phyloP scores from a whole-genome alignment of 2,797 vertebrate species.

The Centropyge bicolor region DNA sequence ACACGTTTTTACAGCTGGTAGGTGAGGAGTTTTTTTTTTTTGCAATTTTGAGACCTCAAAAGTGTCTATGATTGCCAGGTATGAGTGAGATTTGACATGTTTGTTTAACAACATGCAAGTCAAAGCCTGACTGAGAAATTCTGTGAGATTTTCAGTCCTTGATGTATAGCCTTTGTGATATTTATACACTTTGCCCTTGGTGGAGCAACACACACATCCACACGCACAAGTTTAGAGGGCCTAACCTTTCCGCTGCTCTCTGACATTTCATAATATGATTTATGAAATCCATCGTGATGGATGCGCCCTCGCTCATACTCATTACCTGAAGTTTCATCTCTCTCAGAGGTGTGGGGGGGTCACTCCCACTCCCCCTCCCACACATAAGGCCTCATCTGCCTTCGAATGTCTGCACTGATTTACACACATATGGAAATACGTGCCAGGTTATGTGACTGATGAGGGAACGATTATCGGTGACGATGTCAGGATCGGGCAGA shows the following conservation, averaged over 20 bases:
- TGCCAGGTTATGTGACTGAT: constrained; percentile 56
- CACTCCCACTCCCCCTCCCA: constrained; percentile 31
- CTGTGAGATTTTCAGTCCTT: constrained; percentile 11
- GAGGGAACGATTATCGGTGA: constrained; percentile 55
- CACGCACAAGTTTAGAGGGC: not conserved
- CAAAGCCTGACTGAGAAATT: constrained; percentile 4
- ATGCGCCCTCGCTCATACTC: constrained; percentile 38
- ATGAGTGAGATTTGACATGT: constrained; percentile 16
- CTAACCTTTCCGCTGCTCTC: constrained; percentile 52
- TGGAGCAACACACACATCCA: constrained; percentile 25
- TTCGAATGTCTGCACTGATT: constrained; percentile 59
- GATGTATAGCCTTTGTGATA: constrained; percentile 22
- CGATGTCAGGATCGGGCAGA: constrained; percentile 38
- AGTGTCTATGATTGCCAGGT: constrained; percentile 4
- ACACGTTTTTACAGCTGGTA: constrained; percentile 46
- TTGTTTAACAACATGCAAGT: constrained; percentile 25
- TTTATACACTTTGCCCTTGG: constrained; percentile 45
- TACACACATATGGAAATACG: constrained; percentile 57
- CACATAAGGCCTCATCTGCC: constrained; percentile 31
- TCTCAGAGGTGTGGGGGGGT: constrained; percentile 40
- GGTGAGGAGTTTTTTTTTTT: not conserved
- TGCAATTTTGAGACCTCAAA: not conserved
- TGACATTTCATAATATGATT: constrained; percentile 64
- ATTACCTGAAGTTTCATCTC: constrained; percentile 61
- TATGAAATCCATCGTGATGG: constrained; percentile 57